These are phyloP conservation scores for Catostylus mosaicus DNA, from an alignment of 30 jellyfish, hydroid and myxozoan species.

Conservation along the genomic window DNA sequence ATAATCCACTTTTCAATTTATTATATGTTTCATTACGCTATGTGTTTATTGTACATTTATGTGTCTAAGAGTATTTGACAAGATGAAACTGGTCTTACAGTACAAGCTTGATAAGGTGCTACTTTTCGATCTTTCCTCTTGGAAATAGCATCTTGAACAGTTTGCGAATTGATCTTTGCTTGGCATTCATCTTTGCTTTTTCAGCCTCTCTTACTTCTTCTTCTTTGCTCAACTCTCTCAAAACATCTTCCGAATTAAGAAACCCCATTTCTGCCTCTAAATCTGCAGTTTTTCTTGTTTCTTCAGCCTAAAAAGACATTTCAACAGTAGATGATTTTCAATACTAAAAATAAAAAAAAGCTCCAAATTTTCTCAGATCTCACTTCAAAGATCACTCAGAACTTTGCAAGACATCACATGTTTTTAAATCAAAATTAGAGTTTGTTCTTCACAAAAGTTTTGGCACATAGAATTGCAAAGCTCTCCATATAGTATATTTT, in stretches of 20 bases:
- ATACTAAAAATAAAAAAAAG: neutral
- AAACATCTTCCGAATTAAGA: neutral
- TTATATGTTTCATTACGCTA: too few species aligned
- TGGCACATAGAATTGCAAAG: too few species aligned
- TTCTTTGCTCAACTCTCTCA: neutral
- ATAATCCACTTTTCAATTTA: too few species aligned
- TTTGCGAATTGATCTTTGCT: neutral
- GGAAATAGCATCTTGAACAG: conserved; percentile 1
- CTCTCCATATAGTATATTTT: neutral
- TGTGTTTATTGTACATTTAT: too few species aligned
- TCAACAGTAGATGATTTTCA: too few species aligned
- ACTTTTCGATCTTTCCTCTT: neutral
- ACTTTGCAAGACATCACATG: too few species aligned
- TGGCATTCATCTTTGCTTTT: neutral
- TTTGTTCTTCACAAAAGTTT: too few species aligned
- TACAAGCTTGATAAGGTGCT: neutral
- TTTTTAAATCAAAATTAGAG: neutral
- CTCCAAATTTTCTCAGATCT: neutral
- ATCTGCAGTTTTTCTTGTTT: neutral
- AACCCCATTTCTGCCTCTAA: neutral
- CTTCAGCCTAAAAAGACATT: conserved; percentile 1
- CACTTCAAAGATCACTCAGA: neutral
- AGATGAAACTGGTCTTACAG: too few species aligned
- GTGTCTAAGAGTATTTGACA: too few species aligned
- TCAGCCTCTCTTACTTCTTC: neutral